Percentiles rank a stretch among this genome's conserved stretches.
Evolutionary conservation across 2,888 invertebrate species (phyloP).

Genomic region (Agrotis clavis): DNA sequence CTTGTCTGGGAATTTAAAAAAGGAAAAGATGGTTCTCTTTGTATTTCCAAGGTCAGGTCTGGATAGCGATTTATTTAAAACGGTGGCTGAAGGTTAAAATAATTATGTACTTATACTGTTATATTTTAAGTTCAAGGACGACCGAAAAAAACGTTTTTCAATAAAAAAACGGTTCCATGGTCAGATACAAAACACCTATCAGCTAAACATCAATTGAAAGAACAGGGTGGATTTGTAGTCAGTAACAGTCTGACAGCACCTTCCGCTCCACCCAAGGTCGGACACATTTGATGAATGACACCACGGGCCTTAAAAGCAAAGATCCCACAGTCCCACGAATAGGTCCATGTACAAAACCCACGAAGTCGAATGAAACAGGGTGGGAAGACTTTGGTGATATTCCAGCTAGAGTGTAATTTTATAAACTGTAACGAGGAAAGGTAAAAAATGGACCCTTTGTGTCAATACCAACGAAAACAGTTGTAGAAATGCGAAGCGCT

Average conservation of each 20-base stretch:
- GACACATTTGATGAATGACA: too few relatives aligned
- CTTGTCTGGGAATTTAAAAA: conserved; percentile 1
- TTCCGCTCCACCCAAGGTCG: too few relatives aligned
- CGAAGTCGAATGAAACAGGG: too few relatives aligned
- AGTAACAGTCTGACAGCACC: too few relatives aligned
- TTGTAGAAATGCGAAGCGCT: neutral
- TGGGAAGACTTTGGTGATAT: too few relatives aligned
- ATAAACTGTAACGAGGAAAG: too few relatives aligned
- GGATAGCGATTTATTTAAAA: conserved; percentile 26
- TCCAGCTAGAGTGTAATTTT: too few relatives aligned
- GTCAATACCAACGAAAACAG: neutral
- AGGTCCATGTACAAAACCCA: too few relatives aligned
- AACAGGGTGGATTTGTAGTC: too few relatives aligned
- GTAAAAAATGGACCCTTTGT: neutral
- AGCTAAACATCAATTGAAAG: too few relatives aligned
- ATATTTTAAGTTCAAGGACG: conserved; percentile 2
- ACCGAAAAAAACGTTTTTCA: neutral
- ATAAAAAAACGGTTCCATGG: neutral
- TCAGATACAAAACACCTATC: neutral
- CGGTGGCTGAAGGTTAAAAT: neutral
- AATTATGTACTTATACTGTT: conserved; percentile 1
- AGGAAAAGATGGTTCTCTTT: conserved; percentile 6
- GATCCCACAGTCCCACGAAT: too few relatives aligned
- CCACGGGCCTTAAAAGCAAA: too few relatives aligned
- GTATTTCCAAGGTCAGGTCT: conserved; percentile 1